Conservation (phyloP, 30 jellyfish, hydroid and myxozoan genomes). For the Chironex yamaguchii region DNA sequence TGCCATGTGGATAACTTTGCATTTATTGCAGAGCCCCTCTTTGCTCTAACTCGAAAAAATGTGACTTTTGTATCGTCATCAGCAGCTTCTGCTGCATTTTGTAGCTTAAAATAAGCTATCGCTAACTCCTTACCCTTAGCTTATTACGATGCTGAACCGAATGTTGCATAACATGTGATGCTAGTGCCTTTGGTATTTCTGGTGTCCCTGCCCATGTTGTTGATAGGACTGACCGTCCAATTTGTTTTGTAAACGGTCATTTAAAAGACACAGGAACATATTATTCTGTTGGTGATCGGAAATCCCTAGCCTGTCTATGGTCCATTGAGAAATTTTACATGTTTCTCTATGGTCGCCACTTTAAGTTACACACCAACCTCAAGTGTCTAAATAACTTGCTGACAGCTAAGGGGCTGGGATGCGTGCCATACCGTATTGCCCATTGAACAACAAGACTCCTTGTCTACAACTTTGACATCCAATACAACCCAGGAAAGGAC, state of each 20-base stretch:
- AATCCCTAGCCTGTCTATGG: not conserved
- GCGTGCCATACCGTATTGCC: no score
- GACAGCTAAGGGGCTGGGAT: no score
- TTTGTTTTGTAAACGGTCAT: no score
- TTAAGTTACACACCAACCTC: no score
- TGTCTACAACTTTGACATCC: not conserved
- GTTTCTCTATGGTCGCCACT: not conserved
- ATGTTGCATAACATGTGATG: not conserved
- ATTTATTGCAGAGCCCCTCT: not conserved
- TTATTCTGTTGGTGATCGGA: not conserved
- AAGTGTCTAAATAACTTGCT: no score
- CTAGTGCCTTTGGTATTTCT: not conserved
- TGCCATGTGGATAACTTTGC: not conserved
- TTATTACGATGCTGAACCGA: not conserved
- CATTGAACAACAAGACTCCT: not conserved
- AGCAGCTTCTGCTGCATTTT: not conserved
- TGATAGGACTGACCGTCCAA: no score
- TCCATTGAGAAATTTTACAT: not conserved
- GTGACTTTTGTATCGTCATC: not conserved
- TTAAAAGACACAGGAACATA: no score
- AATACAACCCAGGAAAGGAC: not conserved
- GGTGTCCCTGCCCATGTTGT: no score
- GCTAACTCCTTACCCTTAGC: not conserved
- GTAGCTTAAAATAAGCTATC: not conserved
- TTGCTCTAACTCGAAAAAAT: not conserved